Conservation (phyloP, 2,797 vertebrate genomes). For the Leuciscus waleckii region DNA sequence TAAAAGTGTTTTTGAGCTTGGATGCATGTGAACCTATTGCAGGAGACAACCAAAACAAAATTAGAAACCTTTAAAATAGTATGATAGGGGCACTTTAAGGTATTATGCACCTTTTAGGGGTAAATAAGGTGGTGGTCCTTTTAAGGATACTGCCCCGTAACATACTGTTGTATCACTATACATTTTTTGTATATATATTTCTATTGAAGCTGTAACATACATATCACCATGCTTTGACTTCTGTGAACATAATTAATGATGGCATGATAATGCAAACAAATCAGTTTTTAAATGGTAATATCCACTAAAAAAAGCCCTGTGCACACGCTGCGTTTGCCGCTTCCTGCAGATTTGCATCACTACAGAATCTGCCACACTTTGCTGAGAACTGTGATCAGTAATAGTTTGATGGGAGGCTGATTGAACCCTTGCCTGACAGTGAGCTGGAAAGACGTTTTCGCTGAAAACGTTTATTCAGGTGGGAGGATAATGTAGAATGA, state of each 20-base stretch:
- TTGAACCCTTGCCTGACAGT: constrained; percentile 76
- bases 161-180: too few species aligned
- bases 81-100: background rate
- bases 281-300: constrained; percentile 25
- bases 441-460: constrained; percentile 76
- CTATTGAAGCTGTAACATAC: background rate
- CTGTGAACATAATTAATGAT: constrained; percentile 13
- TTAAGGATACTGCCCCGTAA: background rate
- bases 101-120: background rate
- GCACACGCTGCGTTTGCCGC: background rate
- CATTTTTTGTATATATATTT: too few species aligned
- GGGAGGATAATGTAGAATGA: constrained; percentile 78
- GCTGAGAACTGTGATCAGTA: constrained; percentile 70
- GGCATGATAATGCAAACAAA: constrained; percentile 2
- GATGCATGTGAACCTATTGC: background rate
- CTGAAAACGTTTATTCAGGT: constrained; percentile 80
- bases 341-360: constrained; percentile 1
- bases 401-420: constrained; percentile 71
- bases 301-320: too few species aligned
- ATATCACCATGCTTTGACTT: background rate
- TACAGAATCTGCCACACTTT: constrained; percentile 30
- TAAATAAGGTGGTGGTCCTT: background rate
- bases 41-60: background rate
- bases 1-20: background rate
- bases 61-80: background rate